These are phyloP conservation scores for Psammodynastes pulverulentus DNA, from an alignment of 2,113 vertebrate genomes.

Conservation along the genomic window DNA sequence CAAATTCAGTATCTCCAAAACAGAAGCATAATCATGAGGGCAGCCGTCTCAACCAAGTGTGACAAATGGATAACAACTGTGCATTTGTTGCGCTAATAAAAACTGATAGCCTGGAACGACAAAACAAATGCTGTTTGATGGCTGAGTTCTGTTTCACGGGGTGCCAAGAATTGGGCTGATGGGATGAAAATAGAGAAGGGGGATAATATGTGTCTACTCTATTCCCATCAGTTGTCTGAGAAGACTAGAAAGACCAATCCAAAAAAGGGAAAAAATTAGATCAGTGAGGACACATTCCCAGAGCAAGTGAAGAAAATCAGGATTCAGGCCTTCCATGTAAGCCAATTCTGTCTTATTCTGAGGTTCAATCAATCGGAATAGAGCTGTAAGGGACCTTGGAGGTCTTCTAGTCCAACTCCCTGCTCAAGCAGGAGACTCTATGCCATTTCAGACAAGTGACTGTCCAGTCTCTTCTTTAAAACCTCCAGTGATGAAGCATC, in stretches of 20 bases:
- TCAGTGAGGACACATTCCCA: neutral
- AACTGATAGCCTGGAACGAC: neutral
- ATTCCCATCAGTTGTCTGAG: neutral
- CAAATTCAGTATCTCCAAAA: neutral
- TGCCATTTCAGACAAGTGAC: too few species aligned
- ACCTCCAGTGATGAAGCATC: too few species aligned
- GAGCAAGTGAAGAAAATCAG: neutral
- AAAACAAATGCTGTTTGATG: constrained; percentile 10
- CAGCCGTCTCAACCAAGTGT: neutral
- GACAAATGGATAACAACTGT: constrained; percentile 14
- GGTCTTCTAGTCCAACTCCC: too few species aligned
- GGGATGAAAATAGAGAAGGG: neutral
- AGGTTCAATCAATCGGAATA: too few species aligned
- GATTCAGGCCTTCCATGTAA: neutral
- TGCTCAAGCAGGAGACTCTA: too few species aligned
- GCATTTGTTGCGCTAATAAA: constrained; percentile 19
- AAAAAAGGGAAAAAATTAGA: neutral
- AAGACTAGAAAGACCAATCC: too few species aligned
- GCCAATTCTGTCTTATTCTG: neutral
- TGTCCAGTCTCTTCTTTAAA: too few species aligned
- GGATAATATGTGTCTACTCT: neutral
- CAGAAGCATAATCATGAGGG: neutral
- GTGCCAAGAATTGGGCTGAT: neutral
- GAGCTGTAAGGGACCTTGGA: too few species aligned
- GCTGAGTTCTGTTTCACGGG: neutral